Evolutionary conservation across 2,113 vertebrate genomes (phyloP).

Genomic region (Numenius arquata): DNA sequence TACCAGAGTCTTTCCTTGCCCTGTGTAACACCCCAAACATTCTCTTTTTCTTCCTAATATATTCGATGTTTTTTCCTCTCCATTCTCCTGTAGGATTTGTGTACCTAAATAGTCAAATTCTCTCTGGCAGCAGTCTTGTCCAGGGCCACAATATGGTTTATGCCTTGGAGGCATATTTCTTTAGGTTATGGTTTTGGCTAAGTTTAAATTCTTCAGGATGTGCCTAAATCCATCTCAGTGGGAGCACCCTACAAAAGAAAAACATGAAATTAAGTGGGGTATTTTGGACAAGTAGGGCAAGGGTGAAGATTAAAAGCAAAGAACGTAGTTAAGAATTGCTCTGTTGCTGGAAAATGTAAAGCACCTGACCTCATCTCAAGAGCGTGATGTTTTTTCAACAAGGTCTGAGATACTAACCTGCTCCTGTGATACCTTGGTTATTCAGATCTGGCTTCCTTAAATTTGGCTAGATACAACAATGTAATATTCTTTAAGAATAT

Average conservation of each 20-base stretch:
- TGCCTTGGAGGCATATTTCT: not conserved
- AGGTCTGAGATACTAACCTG: not conserved
- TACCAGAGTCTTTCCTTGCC: not conserved
- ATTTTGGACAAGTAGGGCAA: not conserved
- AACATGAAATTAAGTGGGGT: not conserved
- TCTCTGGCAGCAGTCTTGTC: not conserved
- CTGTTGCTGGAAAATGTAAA: not conserved
- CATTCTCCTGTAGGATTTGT: not conserved
- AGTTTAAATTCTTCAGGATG: not conserved
- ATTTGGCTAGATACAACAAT: not conserved
- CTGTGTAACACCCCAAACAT: not conserved
- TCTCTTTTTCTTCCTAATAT: not conserved
- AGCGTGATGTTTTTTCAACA: not conserved
- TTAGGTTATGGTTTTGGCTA: not conserved
- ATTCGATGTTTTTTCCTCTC: not conserved
- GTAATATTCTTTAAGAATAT: not conserved
- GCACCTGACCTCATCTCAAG: not conserved
- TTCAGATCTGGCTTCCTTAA: not conserved
- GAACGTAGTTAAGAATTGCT: not conserved
- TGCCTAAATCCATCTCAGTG: not conserved
- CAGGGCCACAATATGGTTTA: not conserved
- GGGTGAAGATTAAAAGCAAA: not conserved
- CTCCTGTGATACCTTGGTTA: not conserved
- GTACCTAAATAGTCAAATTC: not conserved
- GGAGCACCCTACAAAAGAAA: not conserved